Evolutionary conservation across 2,797 vertebrate species (phyloP), one percentile per base, ranked within the genome.

Genomic region (Sarcoramphus papa): DNA sequence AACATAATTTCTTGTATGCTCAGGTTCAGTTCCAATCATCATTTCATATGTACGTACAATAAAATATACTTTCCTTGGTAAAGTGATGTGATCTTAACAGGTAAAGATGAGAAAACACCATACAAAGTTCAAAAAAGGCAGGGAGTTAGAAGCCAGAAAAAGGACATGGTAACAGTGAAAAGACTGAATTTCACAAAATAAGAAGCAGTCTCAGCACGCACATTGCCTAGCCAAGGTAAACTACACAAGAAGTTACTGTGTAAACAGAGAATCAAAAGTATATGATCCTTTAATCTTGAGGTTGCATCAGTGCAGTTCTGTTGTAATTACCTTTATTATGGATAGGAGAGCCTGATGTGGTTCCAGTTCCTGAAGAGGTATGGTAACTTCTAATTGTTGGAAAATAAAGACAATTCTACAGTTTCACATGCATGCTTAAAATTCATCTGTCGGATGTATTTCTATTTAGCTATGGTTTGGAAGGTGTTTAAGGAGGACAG

Each of bases 221-320:
- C 1, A 0, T 50, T 90, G 72, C 31, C 45, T 75, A 67, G 93
- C 86, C 81, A 94, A 92, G 67, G 75, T 62, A 97, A 97, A 96
- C 74, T 56, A 30, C 86, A 57, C 68, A 85, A 7, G 90, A 91
- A 90, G 35, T 88, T 92, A 37, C 67, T 85, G 57, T 77, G 18
- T 57, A 96, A 96, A 95, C 67, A 85, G 78, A 80, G 82, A 94
- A 64, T 79, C 81, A 80, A 21, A 64, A 90, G 14, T 67, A 53
- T 69, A 22, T 30, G 37, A 90, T 92, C 77, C 45, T 87, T 84
- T 94, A 90, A 78, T 92, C 89, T 72, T 53, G 63, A 87, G 64
- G 73, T 85, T 80, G 41, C 72, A 59, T 80, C 47, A 33, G 37
- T 64, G 48, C 20, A 41, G 33, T 48, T 93, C 63, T 90, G 14